Base-by-base conservation (phyloP, 2,888 invertebrate species). In the Calephelis perditalis region DNA sequence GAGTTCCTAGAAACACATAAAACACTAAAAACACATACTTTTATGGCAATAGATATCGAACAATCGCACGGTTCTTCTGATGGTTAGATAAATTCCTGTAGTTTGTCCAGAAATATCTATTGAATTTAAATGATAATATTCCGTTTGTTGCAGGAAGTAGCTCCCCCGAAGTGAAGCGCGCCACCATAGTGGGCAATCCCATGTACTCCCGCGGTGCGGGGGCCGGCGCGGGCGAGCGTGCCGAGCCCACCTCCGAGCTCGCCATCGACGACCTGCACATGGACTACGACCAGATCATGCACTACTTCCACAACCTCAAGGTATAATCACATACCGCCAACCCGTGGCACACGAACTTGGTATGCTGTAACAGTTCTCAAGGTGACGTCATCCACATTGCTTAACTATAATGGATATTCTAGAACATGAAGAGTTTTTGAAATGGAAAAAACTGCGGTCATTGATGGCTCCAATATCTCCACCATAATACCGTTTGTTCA, bases 211-310 rank as follows among this genome's bases (percentile, higher is more conserved):
- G 78, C 91, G 26, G 91, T 80, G 79, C 75, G 67, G 86, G 84
- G 59, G 79, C 81, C 55, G 40, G 8, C 5, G 7, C 40, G 46
- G 60, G 59, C 82, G 82, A 60, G 78, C 81, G 79, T 63, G 66
- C 67, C 66, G 68, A 83, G 68, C 91, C 87, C 65, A 92, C 91
- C 52, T 94, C 94, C 72, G 84, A 93, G 69, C 92, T 95, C 64
- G 94, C 93, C 58, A 90, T 96, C 71, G 96, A 96, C 84, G 96
- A 96, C 83, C 92, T 97, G 68, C 96, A 96, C 79, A 97, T 98
- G 97, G 97, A 98, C 90, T 98, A 98, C 90, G 97, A 98, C 84
- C 97, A 98, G 92, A 96, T 99, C 86, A 97, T 98, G 96, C 96
- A 98, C 84, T 98, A 98, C 91, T 98, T 99, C 92, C 97, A 98